These are phyloP conservation scores for Laterallus jamaicensis DNA, from an alignment of 2,113 vertebrate species.

Conservation along the genomic window DNA sequence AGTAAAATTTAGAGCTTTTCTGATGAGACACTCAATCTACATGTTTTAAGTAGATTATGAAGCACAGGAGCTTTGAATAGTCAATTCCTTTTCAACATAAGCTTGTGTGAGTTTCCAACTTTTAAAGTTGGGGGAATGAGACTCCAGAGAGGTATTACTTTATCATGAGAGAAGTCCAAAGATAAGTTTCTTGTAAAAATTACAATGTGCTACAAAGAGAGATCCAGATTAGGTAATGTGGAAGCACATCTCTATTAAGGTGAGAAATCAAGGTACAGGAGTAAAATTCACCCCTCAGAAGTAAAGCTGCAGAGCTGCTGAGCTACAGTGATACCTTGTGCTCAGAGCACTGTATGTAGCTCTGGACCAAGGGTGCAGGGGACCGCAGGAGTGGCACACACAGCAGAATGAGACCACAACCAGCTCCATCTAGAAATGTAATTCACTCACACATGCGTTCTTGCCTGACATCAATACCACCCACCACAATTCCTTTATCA, in stretches of 20 bases:
- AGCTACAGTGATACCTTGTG: background rate
- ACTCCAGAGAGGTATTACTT: conserved; percentile 57
- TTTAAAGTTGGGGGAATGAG: conserved; percentile 35
- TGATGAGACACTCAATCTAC: conserved; percentile 58
- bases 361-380: background rate
- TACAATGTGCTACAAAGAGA: conserved; percentile 21
- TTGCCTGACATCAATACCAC: background rate
- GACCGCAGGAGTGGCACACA: background rate
- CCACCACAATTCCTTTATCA: background rate
- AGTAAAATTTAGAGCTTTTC: conserved; percentile 48
- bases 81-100: conserved; percentile 61
- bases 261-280: background rate
- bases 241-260: conserved; percentile 26
- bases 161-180: conserved; percentile 52
- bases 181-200: conserved; percentile 44
- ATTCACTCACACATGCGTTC: background rate
- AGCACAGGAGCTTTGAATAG: conserved; percentile 56
- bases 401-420: background rate
- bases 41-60: conserved; percentile 67
- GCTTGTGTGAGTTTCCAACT: conserved; percentile 38
- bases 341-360: background rate
- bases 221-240: background rate
- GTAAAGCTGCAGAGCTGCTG: background rate
- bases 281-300: background rate
- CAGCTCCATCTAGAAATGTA: background rate